phyloP scores from a whole-genome alignment of 1,140 invertebrate genomes.

The Bombus consobrinus region DNA sequence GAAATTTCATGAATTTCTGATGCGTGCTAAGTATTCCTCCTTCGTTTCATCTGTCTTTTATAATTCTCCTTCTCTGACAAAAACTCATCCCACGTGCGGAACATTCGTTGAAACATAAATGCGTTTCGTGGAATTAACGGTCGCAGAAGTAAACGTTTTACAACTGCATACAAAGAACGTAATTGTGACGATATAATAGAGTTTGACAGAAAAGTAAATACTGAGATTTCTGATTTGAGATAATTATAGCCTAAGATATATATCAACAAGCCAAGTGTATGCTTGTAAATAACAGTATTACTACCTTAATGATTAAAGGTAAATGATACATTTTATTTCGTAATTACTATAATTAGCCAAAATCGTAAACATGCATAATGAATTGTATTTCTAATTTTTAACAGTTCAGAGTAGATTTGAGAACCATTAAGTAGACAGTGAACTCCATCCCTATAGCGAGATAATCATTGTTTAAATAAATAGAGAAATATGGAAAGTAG shows the following conservation, averaged over 20 bases:
- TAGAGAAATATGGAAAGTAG: not conserved
- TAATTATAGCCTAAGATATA: too few relatives aligned
- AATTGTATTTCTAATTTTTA: not conserved
- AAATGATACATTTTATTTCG: not conserved
- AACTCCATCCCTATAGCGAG: slow-evolving; percentile 6
- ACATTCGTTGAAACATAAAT: not conserved
- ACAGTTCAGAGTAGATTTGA: not conserved
- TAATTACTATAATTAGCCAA: not conserved
- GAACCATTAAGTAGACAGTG: slow-evolving; percentile 5
- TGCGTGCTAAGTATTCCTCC: not conserved
- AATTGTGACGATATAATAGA: too few relatives aligned
- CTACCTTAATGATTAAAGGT: fast-evolving
- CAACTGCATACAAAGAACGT: too few relatives aligned
- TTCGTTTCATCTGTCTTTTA: slow-evolving; percentile 4
- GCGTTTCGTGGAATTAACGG: too few relatives aligned
- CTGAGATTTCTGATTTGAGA: fast-evolving
- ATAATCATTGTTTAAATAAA: slow-evolving; percentile 18
- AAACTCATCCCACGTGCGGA: not conserved
- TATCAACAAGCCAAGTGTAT: fast-evolving
- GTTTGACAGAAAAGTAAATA: too few relatives aligned
- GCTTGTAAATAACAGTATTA: not conserved
- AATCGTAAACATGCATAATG: not conserved
- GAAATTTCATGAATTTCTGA: slow-evolving; percentile 21
- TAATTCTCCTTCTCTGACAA: slow-evolving; percentile 4
- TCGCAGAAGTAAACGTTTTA: too few relatives aligned